Percentiles rank a stretch among this genome's conserved stretches.
Conservation (phyloP, 2,888 invertebrate species). For the Brachynemurus nebulosus region DNA sequence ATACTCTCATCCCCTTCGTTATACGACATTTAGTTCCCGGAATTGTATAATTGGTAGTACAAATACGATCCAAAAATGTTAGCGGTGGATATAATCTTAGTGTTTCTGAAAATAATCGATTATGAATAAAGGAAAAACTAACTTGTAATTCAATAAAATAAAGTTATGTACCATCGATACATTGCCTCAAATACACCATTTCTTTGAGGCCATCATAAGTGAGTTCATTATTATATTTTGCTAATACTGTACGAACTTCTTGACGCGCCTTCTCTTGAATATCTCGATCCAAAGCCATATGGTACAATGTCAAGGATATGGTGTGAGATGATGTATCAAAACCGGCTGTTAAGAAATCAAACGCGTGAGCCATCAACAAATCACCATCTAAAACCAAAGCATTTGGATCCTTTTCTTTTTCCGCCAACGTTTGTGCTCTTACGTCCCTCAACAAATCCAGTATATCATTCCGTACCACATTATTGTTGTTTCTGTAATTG, state of each 20-base stretch:
- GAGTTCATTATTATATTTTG: constrained; percentile 25
- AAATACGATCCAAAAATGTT: constrained; percentile 24
- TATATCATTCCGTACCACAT: constrained; percentile 6
- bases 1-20: constrained; percentile 28
- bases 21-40: constrained; percentile 28
- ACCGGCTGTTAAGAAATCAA: constrained; percentile 38
- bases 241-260: constrained; percentile 29
- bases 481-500: constrained; percentile 4
- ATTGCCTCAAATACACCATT: constrained; percentile 38
- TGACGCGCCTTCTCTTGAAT: constrained; percentile 33
- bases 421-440: neutral
- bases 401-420: too few species aligned
- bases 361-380: constrained; percentile 4
- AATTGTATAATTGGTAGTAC: constrained; percentile 25
- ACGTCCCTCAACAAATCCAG: constrained; percentile 4
- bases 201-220: constrained; percentile 34
- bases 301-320: constrained; percentile 31
- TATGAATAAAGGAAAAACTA: too few species aligned
- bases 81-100: constrained; percentile 31
- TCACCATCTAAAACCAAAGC: neutral
- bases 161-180: constrained; percentile 32
- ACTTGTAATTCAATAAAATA: neutral
- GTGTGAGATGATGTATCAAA: constrained; percentile 38
- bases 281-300: constrained; percentile 31
- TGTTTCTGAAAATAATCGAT: constrained; percentile 31